phyloP scores from a whole-genome alignment of 2,797 vertebrate genomes.

The Huso huso region DNA sequence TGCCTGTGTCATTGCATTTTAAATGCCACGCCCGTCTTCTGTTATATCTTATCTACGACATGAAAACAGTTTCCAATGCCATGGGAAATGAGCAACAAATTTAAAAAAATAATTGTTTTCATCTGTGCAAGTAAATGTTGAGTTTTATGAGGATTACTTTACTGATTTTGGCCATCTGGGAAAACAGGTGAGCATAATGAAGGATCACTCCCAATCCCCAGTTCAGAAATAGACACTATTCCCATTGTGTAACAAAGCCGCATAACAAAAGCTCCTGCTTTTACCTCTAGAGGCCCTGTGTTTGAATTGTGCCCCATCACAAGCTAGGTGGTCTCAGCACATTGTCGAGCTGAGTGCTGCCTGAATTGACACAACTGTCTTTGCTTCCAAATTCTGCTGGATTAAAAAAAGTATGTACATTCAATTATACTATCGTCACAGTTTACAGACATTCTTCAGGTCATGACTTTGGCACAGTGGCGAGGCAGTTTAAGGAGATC shows the following conservation, averaged over 20 bases:
- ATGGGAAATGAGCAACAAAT: no score
- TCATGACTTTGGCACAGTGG: no score
- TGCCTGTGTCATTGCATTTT: no score
- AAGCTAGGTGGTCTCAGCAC: slow-evolving; percentile 23
- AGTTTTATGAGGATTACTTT: slow-evolving; percentile 45
- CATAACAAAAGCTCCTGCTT: slow-evolving; percentile 20
- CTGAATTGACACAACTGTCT: slow-evolving; percentile 3
- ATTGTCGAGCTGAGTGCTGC: neutral
- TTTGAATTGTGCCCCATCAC: slow-evolving; percentile 20
- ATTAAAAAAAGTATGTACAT: neutral
- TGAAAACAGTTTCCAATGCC: no score
- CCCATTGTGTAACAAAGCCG: slow-evolving; percentile 53
- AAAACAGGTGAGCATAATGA: slow-evolving; percentile 68
- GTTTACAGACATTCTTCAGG: neutral
- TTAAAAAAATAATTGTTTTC: no score
- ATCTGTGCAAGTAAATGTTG: neutral
- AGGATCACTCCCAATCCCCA: slow-evolving; percentile 52
- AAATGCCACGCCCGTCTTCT: no score
- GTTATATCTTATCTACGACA: no score
- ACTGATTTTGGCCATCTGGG: slow-evolving; percentile 59
- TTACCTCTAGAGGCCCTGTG: slow-evolving; percentile 4
- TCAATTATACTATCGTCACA: neutral
- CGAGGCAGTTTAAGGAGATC: no score
- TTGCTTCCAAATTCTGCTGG: slow-evolving; percentile 6
- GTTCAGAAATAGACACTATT: slow-evolving; percentile 47